phyloP scores from a whole-genome alignment of 2,797 vertebrate genomes.

The Spinus pinus region DNA sequence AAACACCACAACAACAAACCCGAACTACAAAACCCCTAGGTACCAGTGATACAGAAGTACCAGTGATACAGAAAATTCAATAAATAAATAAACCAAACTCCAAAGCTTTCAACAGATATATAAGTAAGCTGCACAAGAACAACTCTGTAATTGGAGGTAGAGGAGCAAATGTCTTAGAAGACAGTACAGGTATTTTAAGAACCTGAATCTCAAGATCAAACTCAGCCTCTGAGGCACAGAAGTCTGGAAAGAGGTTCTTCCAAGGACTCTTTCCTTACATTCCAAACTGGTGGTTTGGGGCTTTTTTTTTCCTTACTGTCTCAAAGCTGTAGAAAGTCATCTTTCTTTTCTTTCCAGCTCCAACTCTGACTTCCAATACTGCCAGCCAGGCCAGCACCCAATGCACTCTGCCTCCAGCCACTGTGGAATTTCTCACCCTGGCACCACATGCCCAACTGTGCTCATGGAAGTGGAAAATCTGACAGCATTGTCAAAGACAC shows the following conservation, averaged over 20 bases:
- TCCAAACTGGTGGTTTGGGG: background rate
- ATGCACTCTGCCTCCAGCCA: conserved; percentile 7
- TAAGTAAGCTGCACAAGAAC: background rate
- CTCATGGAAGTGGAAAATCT: conserved; percentile 72
- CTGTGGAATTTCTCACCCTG: conserved; percentile 62
- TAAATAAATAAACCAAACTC: background rate
- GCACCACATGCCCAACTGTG: conserved; percentile 65
- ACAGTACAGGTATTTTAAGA: background rate
- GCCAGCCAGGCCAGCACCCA: conserved; percentile 39
- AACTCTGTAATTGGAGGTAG: background rate
- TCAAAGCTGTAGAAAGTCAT: conserved; percentile 18
- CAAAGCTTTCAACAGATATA: background rate
- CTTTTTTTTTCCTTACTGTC: background rate
- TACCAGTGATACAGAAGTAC: background rate
- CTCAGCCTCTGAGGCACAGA: background rate
- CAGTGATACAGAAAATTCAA: background rate
- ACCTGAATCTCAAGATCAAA: background rate
- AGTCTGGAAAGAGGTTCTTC: background rate
- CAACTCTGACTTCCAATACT: background rate
- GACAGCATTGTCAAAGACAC: conserved; percentile 73
- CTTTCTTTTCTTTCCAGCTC: conserved; percentile 3
- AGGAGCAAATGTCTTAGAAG: background rate
- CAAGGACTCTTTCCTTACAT: background rate
- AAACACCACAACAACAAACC: background rate
- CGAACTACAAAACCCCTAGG: background rate